Percentiles rank a stretch among this genome's conserved stretches.
These are phyloP conservation scores for Polyergus mexicanus DNA, from an alignment of 1,140 invertebrate species.

Conservation along the genomic window DNA sequence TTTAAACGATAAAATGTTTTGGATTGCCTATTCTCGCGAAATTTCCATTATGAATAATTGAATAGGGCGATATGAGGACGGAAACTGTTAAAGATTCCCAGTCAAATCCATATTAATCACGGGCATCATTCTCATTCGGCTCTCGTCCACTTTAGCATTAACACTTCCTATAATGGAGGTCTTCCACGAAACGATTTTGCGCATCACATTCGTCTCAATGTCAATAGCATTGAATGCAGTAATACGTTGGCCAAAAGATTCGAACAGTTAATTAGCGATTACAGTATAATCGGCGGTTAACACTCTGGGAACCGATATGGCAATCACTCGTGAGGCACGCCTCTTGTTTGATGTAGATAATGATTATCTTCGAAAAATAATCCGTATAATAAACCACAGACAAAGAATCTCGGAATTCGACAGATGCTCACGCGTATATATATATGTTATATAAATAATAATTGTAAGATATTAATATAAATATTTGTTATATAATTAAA, in stretches of 20 bases:
- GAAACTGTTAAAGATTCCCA: constrained; percentile 57
- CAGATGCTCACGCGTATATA: too few species aligned
- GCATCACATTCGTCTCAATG: constrained; percentile 53
- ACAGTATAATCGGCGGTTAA: constrained; percentile 58
- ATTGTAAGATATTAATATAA: not conserved
- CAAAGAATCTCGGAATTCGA: not conserved
- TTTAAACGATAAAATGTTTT: constrained; percentile 13
- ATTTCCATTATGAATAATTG: constrained; percentile 48
- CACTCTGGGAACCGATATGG: constrained; percentile 5
- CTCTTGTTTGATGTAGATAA: constrained; percentile 45
- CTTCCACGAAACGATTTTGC: constrained; percentile 77
- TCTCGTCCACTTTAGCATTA: constrained; percentile 68
- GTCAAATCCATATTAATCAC: constrained; percentile 50
- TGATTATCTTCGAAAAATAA: constrained; percentile 60
- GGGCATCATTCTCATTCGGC: constrained; percentile 73
- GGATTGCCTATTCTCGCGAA: not conserved
- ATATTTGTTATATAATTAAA: not conserved
- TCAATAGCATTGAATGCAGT: constrained; percentile 36
- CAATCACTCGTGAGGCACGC: constrained; percentile 33
- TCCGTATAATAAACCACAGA: constrained; percentile 3
- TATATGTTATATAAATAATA: not conserved
- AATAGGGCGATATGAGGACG: constrained; percentile 25
- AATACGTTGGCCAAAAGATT: constrained; percentile 9
- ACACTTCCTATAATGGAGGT: constrained; percentile 62
- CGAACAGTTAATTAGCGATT: constrained; percentile 35